These are phyloP conservation scores for Leptestheria dahalacensis DNA, from an alignment of 1,140 invertebrate genomes.

Conservation along the genomic window DNA sequence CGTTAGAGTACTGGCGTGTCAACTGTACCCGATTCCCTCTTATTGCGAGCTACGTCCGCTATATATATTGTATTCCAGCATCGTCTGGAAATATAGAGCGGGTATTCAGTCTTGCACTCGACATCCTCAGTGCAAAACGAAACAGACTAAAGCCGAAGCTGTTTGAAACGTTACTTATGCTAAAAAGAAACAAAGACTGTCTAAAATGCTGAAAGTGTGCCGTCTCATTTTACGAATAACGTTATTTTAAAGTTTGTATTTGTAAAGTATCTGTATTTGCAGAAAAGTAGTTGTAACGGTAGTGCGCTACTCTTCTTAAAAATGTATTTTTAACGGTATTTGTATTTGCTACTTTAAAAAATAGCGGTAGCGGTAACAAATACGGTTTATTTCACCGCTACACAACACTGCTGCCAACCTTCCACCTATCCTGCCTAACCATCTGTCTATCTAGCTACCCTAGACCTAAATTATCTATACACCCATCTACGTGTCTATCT, in stretches of 20 bases:
- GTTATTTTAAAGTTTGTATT: background rate
- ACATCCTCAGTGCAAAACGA: background rate
- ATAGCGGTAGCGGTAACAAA: background rate
- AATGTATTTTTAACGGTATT: background rate
- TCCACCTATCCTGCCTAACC: too few relatives aligned
- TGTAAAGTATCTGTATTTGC: background rate
- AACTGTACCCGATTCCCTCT: background rate
- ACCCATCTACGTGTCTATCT: too few relatives aligned
- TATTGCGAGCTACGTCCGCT: background rate
- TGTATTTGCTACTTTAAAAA: background rate
- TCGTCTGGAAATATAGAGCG: constrained; percentile 2
- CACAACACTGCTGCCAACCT: background rate
- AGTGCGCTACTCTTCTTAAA: background rate
- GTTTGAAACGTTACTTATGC: background rate
- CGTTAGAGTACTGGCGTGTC: background rate
- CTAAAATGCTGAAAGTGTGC: background rate
- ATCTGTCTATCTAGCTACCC: too few relatives aligned
- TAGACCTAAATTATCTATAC: too few relatives aligned
- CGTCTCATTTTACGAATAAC: background rate
- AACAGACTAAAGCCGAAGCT: background rate
- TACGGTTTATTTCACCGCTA: background rate
- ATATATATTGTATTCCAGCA: background rate
- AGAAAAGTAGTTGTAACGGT: background rate
- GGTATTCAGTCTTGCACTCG: background rate
- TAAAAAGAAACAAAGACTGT: background rate